Base-by-base conservation (phyloP, 2,797 vertebrate genomes). In the Sebastes itinus region DNA sequence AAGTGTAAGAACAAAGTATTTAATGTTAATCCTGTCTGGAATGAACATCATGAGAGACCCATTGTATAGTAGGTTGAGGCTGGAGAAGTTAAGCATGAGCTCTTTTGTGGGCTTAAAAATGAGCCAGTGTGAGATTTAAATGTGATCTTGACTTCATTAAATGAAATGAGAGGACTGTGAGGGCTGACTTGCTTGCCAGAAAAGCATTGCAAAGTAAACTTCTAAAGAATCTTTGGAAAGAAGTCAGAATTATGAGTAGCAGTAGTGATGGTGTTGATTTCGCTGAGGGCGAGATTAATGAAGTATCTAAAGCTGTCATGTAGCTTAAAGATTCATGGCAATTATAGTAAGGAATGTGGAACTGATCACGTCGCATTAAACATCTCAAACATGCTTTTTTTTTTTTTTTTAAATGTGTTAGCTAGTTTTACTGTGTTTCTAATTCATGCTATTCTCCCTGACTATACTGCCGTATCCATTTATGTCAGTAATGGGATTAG, bases 51-150 rank as follows among this genome's bases (percentile, higher is more conserved):
- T 10, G 18, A 14, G 74, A 68, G 74, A 28, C 38, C 77, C 69
- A 18, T 77, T 32, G 60, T 77, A 38, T 7, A 59, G 20, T 14
- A 58, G 58, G 52, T 54, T 42, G 59, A 78, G 64, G 56, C 38
- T 75, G 35, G 11, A 65, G 20, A 80, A 14, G 73, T 66, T 60
- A 23, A 80, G 42, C 23, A 52, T 64, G 61, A 59, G 66, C 55
- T 75, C 62, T 75, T 61, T 46, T 54, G 33, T 72, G 62, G 55
- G 46, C 72, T 81, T 83, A 49, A 28, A 76, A 78, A 62, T 12
- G 38, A 71, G 63, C 72, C 27, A n/a, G 74, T 38, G 70, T 28
- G 8, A 67, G 59, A 88, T 84, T 82, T 80, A 59, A 78, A 83
- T 82, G 35, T 55, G 75, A 71, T 81, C 61, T 66, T 5, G 52